Base-by-base conservation (phyloP, 2,113 vertebrate genomes). In the Tinamus guttatus region DNA sequence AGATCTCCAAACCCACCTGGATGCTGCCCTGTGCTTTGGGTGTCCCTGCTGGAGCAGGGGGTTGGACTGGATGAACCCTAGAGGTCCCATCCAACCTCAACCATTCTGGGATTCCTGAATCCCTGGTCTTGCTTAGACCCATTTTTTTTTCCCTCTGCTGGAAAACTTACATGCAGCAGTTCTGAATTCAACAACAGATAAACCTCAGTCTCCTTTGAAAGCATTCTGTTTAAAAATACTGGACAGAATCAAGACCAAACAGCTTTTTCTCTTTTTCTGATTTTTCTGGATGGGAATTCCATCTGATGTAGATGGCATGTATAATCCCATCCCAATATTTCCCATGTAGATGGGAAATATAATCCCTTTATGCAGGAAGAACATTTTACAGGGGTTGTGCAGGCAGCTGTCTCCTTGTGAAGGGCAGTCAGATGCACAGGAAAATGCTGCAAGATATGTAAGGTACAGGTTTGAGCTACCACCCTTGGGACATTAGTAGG, bases 311-410 rank as follows among this genome's bases (percentile, higher is more conserved):
- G 47, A 49, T 49, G 19, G 47, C 18, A 49, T 20, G 47, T 49
- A 49, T 49, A 49, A 49, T 49, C 47, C 20, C 19, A 49, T 20
- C 8, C 47, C 47, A 9, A 21, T 45, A 45, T 45, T 45, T 45
- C 45, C 45, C 45, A 45, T 18, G 47, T 49, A 49, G 47, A 49
- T 20, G 47, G 47, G 47, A 49, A 49, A 49, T 49, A 49, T 49
- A 49, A 49, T 49, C 47, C 47, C 20, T 77, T 91, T 56, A 12
- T 40, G 63, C 38, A n/a, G 16, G 19, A 38, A 51, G 73, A 49
- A 17, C 2, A 2, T 87, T 79, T 45, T 41, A 13, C 1, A 14
- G 0, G 0, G 59, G 43, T 84, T 30, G 38, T 41, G 59, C 1
- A 1, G 75, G 64, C 40, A 74, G 49, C 17, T 30, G 16, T 65